These are phyloP conservation scores for Cricetomys ansorgei DNA, from an alignment of 2,113 vertebrate species.

Conservation along the genomic window DNA sequence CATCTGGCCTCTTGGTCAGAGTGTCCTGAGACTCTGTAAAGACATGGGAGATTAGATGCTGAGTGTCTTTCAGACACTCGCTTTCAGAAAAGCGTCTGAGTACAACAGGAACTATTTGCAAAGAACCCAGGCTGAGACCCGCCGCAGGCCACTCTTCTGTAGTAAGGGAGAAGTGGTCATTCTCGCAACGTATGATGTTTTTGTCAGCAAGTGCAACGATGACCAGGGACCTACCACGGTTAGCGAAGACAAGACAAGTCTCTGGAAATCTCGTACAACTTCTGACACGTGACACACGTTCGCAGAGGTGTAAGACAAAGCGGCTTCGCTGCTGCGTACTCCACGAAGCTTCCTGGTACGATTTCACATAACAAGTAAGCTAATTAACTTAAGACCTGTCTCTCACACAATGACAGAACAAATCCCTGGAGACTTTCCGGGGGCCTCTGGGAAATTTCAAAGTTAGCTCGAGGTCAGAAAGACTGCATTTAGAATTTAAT, in stretches of 20 bases:
- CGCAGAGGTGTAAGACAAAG: neutral
- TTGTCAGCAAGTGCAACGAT: neutral
- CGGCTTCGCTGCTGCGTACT: neutral
- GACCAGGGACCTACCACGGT: fast-evolving
- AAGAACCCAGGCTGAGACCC: neutral
- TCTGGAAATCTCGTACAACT: neutral
- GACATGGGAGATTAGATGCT: neutral
- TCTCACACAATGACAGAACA: neutral
- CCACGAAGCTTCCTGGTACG: neutral
- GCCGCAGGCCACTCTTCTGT: fast-evolving
- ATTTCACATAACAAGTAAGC: neutral
- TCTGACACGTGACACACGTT: neutral
- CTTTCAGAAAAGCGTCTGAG: neutral
- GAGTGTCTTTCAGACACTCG: neutral
- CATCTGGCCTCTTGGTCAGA: neutral
- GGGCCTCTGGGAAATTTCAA: neutral
- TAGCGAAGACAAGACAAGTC: no score
- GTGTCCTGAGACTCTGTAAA: neutral
- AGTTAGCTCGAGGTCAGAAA: neutral
- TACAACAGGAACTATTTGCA: neutral
- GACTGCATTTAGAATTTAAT: neutral
- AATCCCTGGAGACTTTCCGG: neutral
- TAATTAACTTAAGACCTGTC: neutral
- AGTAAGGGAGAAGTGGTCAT: neutral
- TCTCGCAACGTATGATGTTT: neutral